Evolutionary conservation across 1,140 invertebrate genomes (phyloP).

Genomic region (Pentalonia nigronervosa): DNA sequence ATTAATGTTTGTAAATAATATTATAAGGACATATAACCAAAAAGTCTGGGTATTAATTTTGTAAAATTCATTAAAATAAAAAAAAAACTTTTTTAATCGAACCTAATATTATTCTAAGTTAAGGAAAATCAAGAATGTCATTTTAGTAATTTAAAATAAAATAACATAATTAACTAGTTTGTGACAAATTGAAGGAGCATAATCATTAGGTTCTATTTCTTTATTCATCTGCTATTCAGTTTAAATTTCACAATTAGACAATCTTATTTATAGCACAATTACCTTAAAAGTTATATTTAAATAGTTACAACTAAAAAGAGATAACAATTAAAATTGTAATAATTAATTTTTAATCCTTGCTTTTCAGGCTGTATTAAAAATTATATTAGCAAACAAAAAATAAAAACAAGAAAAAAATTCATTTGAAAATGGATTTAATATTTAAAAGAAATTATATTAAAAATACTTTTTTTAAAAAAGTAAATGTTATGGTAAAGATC

Average conservation of each 20-base stretch:
- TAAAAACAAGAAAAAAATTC: not conserved
- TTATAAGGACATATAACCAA: not conserved
- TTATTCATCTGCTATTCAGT: not conserved
- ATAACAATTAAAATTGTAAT: not conserved
- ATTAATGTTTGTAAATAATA: not conserved
- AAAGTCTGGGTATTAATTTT: not conserved
- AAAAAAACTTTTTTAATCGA: not conserved
- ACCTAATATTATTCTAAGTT: not conserved
- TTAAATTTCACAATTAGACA: not conserved
- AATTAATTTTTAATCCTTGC: not conserved
- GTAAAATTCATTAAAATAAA: not conserved
- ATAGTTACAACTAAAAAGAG: not conserved
- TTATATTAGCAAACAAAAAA: not conserved
- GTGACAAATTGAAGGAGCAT: not conserved
- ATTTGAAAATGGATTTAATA: not conserved
- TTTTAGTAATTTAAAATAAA: too few species aligned
- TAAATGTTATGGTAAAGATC: not conserved
- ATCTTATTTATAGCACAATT: not conserved
- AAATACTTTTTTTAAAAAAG: not conserved
- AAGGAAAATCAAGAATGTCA: not conserved
- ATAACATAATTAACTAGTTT: too few species aligned
- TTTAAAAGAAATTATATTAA: not conserved
- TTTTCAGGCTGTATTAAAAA: not conserved
- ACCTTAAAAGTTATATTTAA: not conserved
- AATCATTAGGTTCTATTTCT: not conserved